A percentile compares a stretch with the other conserved stretches of the same genome.
Evolutionary conservation across 2,888 invertebrate genomes (phyloP).

Genomic region (Drosophila anomalipes): DNA sequence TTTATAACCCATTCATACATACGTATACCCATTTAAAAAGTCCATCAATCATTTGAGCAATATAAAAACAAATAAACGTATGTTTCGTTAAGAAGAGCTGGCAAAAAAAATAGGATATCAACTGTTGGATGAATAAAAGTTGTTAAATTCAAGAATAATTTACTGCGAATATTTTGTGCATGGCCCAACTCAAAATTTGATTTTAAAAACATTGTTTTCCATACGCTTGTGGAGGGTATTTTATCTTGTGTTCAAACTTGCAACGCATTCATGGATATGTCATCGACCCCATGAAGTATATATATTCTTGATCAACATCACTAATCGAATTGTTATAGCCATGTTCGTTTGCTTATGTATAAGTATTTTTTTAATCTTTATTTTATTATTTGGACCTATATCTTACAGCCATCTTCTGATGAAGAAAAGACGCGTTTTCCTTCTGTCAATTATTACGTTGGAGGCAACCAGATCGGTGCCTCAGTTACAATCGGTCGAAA

Average conservation of each 20-base stretch:
- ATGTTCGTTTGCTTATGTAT: too few relatives aligned
- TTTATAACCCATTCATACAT: not conserved
- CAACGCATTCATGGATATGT: too few relatives aligned
- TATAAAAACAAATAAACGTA: not conserved
- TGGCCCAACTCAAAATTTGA: not conserved
- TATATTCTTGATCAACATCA: too few relatives aligned
- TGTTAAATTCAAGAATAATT: constrained; percentile 2
- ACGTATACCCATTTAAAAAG: not conserved
- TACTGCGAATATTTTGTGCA: not conserved
- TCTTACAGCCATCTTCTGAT: too few relatives aligned
- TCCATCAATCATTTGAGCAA: not conserved
- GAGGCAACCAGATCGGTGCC: not conserved
- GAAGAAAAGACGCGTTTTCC: too few relatives aligned
- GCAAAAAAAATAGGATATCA: not conserved
- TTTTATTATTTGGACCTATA: too few relatives aligned
- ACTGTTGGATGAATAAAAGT: not conserved
- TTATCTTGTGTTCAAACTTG: not conserved
- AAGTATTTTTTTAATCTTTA: too few relatives aligned
- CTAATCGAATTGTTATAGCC: too few relatives aligned
- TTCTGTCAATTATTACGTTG: not conserved
- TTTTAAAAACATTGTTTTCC: not conserved
- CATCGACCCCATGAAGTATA: too few relatives aligned
- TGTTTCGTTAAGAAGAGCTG: not conserved
- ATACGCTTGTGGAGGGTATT: not conserved
- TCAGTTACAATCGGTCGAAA: not conserved